phyloP scores from a whole-genome alignment of 2,113 vertebrate species.

The Heterotilapia buettikoferi region DNA sequence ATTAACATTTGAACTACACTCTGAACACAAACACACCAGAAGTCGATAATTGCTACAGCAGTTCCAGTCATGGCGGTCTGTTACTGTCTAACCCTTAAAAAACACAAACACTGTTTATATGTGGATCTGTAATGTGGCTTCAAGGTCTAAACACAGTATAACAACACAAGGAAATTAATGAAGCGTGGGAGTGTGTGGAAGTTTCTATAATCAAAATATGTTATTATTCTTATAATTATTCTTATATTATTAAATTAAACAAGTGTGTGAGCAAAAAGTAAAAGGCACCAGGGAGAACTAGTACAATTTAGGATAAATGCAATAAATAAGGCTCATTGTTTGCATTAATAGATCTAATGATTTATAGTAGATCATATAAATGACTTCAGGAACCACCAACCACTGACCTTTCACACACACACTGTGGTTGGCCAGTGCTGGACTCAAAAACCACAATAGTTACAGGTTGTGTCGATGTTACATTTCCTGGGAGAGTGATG shows the following conservation, averaged over 20 bases:
- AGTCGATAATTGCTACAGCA: not conserved
- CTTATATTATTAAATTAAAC: not conserved
- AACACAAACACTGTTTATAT: not conserved
- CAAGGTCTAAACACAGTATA: not conserved
- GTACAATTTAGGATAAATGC: not conserved
- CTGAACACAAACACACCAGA: not conserved
- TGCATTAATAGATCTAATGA: not conserved
- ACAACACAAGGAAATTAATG: not conserved
- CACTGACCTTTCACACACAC: accelerated
- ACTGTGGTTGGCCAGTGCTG: not conserved
- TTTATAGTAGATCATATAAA: accelerated
- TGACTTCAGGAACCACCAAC: not conserved
- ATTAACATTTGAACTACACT: not conserved
- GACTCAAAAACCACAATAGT: not conserved
- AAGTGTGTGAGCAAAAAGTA: not conserved
- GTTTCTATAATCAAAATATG: not conserved
- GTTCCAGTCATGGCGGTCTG: not conserved
- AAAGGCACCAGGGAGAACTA: not conserved
- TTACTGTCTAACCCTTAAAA: not conserved
- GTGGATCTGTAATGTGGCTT: not conserved
- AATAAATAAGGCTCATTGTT: not conserved
- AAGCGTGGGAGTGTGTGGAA: not conserved
- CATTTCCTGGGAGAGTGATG: not conserved
- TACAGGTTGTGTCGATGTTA: not conserved
- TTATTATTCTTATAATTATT: not conserved